These are phyloP conservation scores for Nasonia oneida DNA, from an alignment of 2,888 invertebrate species.

Conservation along the genomic window DNA sequence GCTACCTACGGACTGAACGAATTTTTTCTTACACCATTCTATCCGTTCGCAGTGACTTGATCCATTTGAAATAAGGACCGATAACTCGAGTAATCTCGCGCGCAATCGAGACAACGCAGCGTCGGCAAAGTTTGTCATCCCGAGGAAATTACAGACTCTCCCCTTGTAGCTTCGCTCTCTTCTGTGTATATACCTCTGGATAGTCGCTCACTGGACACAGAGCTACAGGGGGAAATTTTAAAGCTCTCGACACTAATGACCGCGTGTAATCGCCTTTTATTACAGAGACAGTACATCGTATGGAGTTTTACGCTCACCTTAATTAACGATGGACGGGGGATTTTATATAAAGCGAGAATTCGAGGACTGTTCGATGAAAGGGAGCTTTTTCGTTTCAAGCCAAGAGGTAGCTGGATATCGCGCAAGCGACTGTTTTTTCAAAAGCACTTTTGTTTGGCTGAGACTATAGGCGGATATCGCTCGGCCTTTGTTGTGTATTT, in stretches of 20 bases:
- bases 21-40: background rate
- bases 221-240: background rate
- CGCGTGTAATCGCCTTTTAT: background rate
- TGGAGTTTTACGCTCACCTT: background rate
- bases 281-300: background rate
- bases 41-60: background rate
- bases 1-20: background rate
- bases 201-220: background rate
- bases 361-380: background rate
- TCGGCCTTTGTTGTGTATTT: background rate
- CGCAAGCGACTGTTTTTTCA: background rate
- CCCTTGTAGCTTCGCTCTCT: background rate
- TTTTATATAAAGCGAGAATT: background rate
- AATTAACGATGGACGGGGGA: background rate
- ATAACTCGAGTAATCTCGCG: background rate
- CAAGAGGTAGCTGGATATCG: background rate
- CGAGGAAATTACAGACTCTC: background rate
- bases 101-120: background rate
- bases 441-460: background rate
- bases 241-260: constrained; percentile 1
- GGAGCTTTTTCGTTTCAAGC: background rate
- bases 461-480: background rate
- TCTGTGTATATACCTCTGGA: background rate
- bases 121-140: background rate
- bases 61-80: background rate